Conservation (phyloP, 2,888 invertebrate genomes). For the Ectropis crepuscularia region DNA sequence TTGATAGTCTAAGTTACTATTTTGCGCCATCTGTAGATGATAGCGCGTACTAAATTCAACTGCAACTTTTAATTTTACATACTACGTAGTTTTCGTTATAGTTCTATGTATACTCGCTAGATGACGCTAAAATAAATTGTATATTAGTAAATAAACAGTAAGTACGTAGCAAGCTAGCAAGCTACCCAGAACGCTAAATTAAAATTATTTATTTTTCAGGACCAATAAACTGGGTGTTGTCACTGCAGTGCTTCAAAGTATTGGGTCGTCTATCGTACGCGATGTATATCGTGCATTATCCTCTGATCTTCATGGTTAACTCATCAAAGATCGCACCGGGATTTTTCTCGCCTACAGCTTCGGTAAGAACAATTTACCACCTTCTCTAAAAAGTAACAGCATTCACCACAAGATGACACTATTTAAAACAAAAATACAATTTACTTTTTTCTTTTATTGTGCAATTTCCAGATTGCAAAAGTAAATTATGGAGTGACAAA, state of each 20-base stretch:
- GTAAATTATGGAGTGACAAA: no score
- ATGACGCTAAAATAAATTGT: conserved; percentile 12
- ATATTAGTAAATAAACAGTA: no score
- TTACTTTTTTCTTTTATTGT: no score
- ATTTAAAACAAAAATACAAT: not conserved
- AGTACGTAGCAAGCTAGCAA: no score
- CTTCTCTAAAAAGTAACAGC: not conserved
- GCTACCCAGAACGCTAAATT: no score
- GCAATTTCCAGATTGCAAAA: no score
- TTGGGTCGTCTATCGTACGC: conserved; percentile 81
- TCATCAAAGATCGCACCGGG: conserved; percentile 46
- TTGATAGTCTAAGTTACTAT: no score
- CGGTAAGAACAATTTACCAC: conserved; percentile 41
- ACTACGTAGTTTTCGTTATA: not conserved
- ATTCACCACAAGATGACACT: not conserved
- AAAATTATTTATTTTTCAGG: conserved; percentile 58
- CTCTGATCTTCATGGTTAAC: conserved; percentile 57
- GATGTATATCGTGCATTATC: conserved; percentile 81
- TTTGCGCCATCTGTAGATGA: no score
- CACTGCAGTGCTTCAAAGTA: conserved; percentile 75
- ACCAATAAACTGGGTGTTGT: conserved; percentile 77
- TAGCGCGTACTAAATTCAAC: not conserved
- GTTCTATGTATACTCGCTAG: not conserved
- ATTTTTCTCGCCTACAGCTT: conserved; percentile 49
- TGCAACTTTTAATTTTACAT: not conserved